These are phyloP conservation scores for Sebastes melanostomus DNA, from an alignment of 2,797 vertebrate species.

Conservation along the genomic window DNA sequence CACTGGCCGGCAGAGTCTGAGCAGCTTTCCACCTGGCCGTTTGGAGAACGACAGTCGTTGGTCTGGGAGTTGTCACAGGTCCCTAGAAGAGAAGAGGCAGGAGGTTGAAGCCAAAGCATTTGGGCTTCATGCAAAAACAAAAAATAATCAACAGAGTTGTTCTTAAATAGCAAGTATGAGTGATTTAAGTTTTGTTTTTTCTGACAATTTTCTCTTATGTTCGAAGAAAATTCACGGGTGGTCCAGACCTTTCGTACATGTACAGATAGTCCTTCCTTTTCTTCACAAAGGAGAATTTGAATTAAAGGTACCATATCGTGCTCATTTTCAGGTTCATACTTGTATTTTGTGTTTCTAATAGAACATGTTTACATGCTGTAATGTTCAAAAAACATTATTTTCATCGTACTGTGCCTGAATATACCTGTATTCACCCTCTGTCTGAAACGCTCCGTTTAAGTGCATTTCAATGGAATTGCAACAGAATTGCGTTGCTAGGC, in stretches of 20 bases:
- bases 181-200: neutral
- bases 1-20: conserved; percentile 82
- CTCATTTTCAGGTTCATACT: no score
- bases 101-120: neutral
- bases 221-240: neutral
- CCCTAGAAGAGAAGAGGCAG: conserved; percentile 65
- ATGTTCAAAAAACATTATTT: no score
- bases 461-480: no score
- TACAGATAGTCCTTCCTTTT: neutral
- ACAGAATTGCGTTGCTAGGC: no score
- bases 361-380: no score
- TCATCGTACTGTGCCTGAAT: no score
- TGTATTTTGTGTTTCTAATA: no score
- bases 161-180: neutral
- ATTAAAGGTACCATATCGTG: no score
- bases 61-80: conserved; percentile 85
- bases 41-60: conserved; percentile 88
- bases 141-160: neutral
- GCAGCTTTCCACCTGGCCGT: conserved; percentile 78
- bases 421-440: no score
- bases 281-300: no score
- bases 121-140: neutral
- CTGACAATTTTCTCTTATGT: neutral
- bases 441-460: no score
- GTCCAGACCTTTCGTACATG: neutral